phyloP scores from a whole-genome alignment of 2,797 vertebrate genomes.

The Knipowitschia caucasica region DNA sequence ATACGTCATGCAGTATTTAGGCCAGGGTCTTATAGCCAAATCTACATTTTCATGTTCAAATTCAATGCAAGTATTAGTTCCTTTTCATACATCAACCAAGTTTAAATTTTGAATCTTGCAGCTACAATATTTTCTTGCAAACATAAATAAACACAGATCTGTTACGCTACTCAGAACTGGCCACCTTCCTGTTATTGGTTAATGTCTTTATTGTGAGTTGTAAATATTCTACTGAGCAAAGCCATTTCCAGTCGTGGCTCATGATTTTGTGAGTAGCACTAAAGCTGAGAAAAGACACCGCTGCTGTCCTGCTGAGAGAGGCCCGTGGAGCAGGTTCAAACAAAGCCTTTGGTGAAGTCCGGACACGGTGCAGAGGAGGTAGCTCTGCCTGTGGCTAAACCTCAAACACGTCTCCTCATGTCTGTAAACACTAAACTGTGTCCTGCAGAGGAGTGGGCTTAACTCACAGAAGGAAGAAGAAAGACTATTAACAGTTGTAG shows the following conservation, averaged over 20 bases:
- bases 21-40: no score
- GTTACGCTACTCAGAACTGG: neutral
- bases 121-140: no score
- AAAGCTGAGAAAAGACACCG: neutral
- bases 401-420: constrained; percentile 14
- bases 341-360: constrained; percentile 29
- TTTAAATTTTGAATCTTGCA: no score
- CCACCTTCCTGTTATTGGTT: neutral
- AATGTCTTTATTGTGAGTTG: no score
- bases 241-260: neutral
- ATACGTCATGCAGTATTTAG: no score
- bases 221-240: no score
- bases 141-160: no score
- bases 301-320: constrained; percentile 5
- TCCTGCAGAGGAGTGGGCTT: constrained; percentile 1
- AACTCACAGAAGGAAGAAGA: constrained; percentile 2
- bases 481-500: no score
- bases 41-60: no score
- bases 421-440: constrained; percentile 23
- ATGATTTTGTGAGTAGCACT: constrained; percentile 4
- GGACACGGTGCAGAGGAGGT: constrained; percentile 21
- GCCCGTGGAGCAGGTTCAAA: constrained; percentile 27
- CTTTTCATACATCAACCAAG: no score
- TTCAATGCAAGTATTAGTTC: no score
- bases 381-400: constrained; percentile 25